A percentile compares a stretch with the other conserved stretches of the same genome.
Evolutionary conservation across 1,140 invertebrate genomes (phyloP).

Genomic region (Drosophila arizonae): DNA sequence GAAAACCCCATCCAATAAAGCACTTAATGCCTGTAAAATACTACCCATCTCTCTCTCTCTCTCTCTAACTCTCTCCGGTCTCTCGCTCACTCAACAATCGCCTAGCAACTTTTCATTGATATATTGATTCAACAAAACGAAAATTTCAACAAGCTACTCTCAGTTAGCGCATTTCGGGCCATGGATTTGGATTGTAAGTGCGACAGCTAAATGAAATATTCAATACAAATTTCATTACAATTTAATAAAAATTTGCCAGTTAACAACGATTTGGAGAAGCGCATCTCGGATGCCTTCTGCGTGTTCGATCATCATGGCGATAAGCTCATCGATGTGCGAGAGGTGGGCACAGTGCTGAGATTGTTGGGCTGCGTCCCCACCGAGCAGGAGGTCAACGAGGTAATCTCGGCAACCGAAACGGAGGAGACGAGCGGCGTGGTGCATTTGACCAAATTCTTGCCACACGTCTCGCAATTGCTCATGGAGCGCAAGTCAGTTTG

Average conservation of each 20-base stretch:
- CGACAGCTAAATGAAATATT: not conserved
- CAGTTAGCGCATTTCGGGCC: not conserved
- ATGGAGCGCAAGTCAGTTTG: constrained; percentile 66
- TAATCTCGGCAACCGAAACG: constrained; percentile 89
- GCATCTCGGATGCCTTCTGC: constrained; percentile 93
- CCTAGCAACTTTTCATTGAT: constrained; percentile 23
- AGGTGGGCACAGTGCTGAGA: constrained; percentile 94
- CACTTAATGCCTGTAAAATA: constrained; percentile 57
- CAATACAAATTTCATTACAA: not conserved
- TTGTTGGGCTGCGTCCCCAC: constrained; percentile 90
- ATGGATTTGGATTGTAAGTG: constrained; percentile 54
- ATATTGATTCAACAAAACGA: constrained; percentile 36
- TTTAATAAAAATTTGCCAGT: constrained; percentile 43
- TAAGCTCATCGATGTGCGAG: constrained; percentile 93
- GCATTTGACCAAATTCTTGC: constrained; percentile 87
- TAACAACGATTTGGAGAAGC: constrained; percentile 88
- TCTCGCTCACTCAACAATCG: not conserved
- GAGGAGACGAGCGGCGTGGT: constrained; percentile 88
- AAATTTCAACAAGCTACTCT: not conserved
- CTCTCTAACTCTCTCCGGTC: not conserved
- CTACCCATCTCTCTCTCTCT: not conserved
- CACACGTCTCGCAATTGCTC: constrained; percentile 87
- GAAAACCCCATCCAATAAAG: constrained; percentile 43
- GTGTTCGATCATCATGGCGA: constrained; percentile 94
- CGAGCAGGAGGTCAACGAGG: constrained; percentile 94